Conservation (phyloP, 2,113 vertebrate genomes). For the Crotalus viridis region DNA sequence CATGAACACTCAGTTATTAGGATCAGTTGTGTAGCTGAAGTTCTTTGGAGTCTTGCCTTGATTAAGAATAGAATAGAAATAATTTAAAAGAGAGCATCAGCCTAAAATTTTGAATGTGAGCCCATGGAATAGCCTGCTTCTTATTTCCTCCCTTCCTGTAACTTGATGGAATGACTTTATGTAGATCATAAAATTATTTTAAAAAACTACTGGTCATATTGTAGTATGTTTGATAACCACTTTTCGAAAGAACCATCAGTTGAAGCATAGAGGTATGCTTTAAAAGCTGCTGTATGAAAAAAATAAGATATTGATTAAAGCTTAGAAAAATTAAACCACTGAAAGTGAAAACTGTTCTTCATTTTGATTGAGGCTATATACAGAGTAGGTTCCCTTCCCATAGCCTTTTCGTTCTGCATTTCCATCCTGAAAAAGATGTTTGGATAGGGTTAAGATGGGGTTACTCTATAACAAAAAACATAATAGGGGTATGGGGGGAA, state of each 20-base stretch:
- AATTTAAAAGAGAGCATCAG: neutral
- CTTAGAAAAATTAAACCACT: no score
- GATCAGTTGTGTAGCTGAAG: neutral
- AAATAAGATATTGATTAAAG: neutral
- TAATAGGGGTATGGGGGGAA: neutral
- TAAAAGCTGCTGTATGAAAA: neutral
- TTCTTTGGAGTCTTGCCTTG: neutral
- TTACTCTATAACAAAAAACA: neutral
- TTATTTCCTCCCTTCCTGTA: neutral
- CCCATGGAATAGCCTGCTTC: neutral
- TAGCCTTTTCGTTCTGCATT: neutral
- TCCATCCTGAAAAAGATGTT: neutral
- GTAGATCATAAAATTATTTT: neutral
- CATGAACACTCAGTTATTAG: neutral
- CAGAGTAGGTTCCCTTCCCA: neutral
- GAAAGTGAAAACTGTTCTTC: neutral
- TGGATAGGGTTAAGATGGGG: neutral
- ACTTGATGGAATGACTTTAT: neutral
- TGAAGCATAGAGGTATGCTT: neutral
- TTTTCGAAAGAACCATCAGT: neutral
- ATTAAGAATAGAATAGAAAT: neutral
- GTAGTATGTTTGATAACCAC: neutral
- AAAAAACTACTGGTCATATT: neutral
- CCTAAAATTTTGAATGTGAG: neutral
- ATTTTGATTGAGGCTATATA: neutral